Conservation (phyloP, 2,888 invertebrate species). For the Calephelis perditalis region DNA sequence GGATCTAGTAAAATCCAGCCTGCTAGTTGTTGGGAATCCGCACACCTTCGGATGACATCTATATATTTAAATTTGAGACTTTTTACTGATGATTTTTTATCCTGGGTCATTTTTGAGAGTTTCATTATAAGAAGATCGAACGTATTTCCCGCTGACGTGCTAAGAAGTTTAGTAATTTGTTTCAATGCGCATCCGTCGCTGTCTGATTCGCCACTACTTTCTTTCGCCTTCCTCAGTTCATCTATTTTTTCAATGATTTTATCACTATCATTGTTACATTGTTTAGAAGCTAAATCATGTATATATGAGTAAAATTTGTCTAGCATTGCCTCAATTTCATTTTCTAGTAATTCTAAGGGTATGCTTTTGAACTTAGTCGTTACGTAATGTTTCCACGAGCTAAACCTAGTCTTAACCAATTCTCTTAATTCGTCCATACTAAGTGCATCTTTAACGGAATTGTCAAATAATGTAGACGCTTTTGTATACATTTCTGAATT, state of each 20-base stretch:
- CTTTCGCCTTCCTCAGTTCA: constrained; percentile 41
- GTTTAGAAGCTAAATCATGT: constrained; percentile 52
- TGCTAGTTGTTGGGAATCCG: constrained; percentile 53
- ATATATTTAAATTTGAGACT: constrained; percentile 59
- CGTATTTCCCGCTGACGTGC: constrained; percentile 52
- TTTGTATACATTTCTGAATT: constrained; percentile 53
- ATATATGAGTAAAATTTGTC: constrained; percentile 62
- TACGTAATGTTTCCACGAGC: constrained; percentile 59
- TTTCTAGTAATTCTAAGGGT: constrained; percentile 53
- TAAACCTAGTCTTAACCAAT: constrained; percentile 50
- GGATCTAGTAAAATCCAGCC: constrained; percentile 58
- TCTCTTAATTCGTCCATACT: constrained; percentile 59
- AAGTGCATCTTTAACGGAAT: constrained; percentile 57
- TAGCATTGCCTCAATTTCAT: constrained; percentile 57
- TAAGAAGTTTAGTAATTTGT: constrained; percentile 51
- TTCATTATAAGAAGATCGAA: constrained; percentile 63
- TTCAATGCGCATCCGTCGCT: constrained; percentile 43
- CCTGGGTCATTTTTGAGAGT: constrained; percentile 50
- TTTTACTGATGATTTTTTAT: constrained; percentile 53
- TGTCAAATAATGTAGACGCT: constrained; percentile 55
- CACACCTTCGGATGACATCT: constrained; percentile 53
- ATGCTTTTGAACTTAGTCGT: constrained; percentile 54
- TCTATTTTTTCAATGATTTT: constrained; percentile 55
- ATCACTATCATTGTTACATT: constrained; percentile 43
- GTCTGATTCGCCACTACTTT: constrained; percentile 38